Percentiles rank a stretch among this genome's conserved stretches.
Evolutionary conservation across 1,140 invertebrate genomes (phyloP).

Genomic region (Drosophila triauraria): DNA sequence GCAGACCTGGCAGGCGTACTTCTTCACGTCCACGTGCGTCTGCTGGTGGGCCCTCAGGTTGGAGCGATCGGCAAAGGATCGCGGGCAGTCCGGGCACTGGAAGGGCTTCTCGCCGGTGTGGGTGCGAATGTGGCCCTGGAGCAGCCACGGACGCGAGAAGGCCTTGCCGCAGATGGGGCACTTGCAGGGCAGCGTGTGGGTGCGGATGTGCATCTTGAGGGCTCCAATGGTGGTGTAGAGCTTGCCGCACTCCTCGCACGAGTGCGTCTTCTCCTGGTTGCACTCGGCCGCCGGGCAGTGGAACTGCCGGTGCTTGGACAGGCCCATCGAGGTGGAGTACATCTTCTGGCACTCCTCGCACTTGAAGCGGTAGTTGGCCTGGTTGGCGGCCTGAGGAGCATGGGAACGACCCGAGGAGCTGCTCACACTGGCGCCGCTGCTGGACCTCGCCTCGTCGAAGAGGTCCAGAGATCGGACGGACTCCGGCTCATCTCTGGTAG

Average conservation of each 20-base stretch:
- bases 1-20: constrained; percentile 86
- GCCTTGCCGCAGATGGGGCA: constrained; percentile 98
- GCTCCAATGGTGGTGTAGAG: constrained; percentile 87
- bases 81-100: constrained; percentile 96
- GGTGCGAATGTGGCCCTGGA: constrained; percentile 97
- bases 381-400: background rate
- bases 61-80: constrained; percentile 98
- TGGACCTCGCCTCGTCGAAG: constrained; percentile 76
- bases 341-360: constrained; percentile 97
- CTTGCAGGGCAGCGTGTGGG: constrained; percentile 97
- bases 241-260: constrained; percentile 86
- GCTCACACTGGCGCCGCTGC: constrained; percentile 40
- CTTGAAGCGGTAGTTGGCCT: constrained; percentile 90
- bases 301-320: constrained; percentile 98
- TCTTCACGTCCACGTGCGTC: constrained; percentile 87
- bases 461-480: constrained; percentile 70
- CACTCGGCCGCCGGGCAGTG: constrained; percentile 91
- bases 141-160: constrained; percentile 97
- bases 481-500: constrained; percentile 80
- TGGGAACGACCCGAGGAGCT: constrained; percentile 86
- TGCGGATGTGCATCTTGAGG: constrained; percentile 90
- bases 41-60: constrained; percentile 90
- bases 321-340: constrained; percentile 97
- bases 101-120: constrained; percentile 97
- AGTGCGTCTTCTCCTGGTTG: constrained; percentile 86